A percentile compares a stretch with the other conserved stretches of the same genome.
These are phyloP conservation scores for Crotalus tigris DNA, from an alignment of 2,113 vertebrate genomes.

Conservation along the genomic window DNA sequence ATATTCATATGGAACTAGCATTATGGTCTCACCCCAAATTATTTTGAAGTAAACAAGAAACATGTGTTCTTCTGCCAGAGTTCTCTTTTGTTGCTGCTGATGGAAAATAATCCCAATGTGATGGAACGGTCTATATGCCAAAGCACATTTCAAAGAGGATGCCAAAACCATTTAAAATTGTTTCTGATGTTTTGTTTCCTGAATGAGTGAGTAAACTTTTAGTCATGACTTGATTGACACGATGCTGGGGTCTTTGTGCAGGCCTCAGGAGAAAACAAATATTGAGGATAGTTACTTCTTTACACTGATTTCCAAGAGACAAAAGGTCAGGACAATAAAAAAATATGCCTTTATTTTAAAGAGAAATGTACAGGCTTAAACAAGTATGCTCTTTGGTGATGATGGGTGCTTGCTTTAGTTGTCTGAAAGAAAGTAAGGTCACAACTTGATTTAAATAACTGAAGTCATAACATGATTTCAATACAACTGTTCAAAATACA, in stretches of 20 bases:
- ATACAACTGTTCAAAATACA: neutral
- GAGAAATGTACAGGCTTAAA: neutral
- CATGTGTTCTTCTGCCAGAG: neutral
- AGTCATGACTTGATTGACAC: neutral
- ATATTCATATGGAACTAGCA: neutral
- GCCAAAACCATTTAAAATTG: neutral
- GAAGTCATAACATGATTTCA: neutral
- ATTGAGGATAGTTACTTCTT: slow-evolving; percentile 36
- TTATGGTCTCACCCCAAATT: neutral
- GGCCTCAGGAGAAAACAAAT: neutral
- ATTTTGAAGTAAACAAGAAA: neutral
- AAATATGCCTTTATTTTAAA: neutral
- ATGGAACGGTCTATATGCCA: neutral
- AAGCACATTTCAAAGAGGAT: neutral
- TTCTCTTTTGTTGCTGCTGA: slow-evolving; percentile 9
- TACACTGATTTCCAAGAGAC: neutral
- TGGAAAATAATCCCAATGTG: slow-evolving; percentile 39
- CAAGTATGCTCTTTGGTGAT: neutral
- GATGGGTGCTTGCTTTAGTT: neutral
- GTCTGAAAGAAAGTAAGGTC: neutral
- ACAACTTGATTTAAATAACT: slow-evolving; percentile 15
- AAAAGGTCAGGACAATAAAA: slow-evolving; percentile 13
- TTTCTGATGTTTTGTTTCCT: slow-evolving; percentile 9
- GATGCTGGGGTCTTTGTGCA: neutral
- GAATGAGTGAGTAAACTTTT: slow-evolving; percentile 6